Evolutionary conservation across 1,140 invertebrate species (phyloP).

Genomic region (Ceratosolen fusciceps): DNA sequence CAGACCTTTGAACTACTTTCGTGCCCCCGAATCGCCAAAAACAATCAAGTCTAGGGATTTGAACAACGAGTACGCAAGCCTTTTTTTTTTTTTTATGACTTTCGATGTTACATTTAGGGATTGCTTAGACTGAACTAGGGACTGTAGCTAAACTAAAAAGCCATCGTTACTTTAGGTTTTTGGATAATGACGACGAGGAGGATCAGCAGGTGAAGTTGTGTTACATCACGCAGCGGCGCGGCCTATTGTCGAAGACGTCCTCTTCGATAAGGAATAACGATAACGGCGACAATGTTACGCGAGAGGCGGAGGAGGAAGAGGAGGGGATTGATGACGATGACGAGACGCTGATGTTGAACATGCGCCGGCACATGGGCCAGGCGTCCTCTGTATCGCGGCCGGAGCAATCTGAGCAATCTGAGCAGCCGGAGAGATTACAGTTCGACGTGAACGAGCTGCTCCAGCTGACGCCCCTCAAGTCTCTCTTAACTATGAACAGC

Average conservation of each 20-base stretch:
- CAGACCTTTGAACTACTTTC: slow-evolving; percentile 1
- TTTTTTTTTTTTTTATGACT: too few relatives aligned
- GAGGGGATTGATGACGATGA: slow-evolving; percentile 50
- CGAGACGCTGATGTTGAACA: slow-evolving; percentile 56
- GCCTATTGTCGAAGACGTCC: neutral
- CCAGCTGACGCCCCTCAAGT: slow-evolving; percentile 39
- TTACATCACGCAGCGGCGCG: slow-evolving; percentile 56
- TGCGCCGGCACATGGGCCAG: slow-evolving; percentile 14
- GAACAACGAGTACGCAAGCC: neutral
- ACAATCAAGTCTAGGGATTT: neutral
- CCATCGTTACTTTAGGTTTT: neutral
- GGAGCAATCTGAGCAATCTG: slow-evolving; percentile 17
- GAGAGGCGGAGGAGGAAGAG: too few relatives aligned
- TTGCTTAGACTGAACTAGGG: too few relatives aligned
- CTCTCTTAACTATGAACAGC: slow-evolving; percentile 24
- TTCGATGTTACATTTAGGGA: too few relatives aligned
- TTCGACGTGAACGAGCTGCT: slow-evolving; percentile 59
- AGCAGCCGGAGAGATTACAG: slow-evolving; percentile 35
- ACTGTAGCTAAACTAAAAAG: too few relatives aligned
- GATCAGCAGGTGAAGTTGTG: slow-evolving; percentile 39
- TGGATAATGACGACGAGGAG: slow-evolving; percentile 37
- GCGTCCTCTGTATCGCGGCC: too few relatives aligned
- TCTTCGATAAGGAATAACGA: neutral
- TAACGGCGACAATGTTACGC: neutral
- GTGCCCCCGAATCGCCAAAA: slow-evolving; percentile 19